These are phyloP conservation scores for Phoebastria nigripes DNA, from an alignment of 2,797 vertebrate species.

Conservation along the genomic window DNA sequence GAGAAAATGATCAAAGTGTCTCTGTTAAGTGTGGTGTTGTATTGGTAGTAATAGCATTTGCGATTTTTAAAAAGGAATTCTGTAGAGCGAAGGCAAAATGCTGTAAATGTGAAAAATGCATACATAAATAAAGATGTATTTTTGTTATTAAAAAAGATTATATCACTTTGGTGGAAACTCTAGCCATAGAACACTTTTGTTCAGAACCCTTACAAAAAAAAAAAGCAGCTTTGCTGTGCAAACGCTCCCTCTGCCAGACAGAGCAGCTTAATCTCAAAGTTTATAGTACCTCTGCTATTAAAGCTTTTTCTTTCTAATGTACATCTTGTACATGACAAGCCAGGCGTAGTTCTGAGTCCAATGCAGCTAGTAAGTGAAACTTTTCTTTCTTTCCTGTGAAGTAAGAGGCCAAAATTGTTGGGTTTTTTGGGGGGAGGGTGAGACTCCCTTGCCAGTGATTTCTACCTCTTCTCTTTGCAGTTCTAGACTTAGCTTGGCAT, in stretches of 20 bases:
- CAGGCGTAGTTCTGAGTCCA: background rate
- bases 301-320: background rate
- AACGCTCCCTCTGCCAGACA: background rate
- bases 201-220: background rate
- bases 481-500: fast-evolving
- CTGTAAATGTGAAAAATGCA: background rate
- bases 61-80: background rate
- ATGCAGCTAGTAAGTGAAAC: background rate
- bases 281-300: background rate
- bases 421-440: fast-evolving
- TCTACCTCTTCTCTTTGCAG: background rate
- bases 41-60: background rate
- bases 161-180: background rate
- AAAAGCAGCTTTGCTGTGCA: background rate
- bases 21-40: background rate
- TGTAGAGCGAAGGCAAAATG: background rate
- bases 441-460: background rate
- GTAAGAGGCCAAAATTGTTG: background rate
- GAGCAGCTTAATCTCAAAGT: background rate
- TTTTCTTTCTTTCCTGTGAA: background rate
- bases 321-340: background rate
- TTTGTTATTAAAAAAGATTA: background rate
- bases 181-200: background rate
- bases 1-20: background rate
- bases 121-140: background rate